phyloP scores from a whole-genome alignment of 2,888 invertebrate species.

The Apotomis betuletana region DNA sequence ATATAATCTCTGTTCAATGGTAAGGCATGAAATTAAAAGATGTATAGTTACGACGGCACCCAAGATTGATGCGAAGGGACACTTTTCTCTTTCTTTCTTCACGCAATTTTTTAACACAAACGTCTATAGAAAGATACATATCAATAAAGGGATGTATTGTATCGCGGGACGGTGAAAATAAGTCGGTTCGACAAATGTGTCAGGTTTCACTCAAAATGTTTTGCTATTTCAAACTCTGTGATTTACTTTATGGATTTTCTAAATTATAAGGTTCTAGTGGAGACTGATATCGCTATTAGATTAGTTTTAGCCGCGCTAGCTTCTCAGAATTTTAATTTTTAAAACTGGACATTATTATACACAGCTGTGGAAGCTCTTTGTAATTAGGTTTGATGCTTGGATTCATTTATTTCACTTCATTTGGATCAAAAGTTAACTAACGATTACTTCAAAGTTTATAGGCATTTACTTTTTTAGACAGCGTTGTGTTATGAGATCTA shows the following conservation, averaged over 20 bases:
- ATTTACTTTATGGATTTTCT: constrained; percentile 82
- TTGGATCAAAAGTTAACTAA: constrained; percentile 6
- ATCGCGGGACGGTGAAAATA: constrained; percentile 67
- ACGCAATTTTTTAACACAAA: constrained; percentile 64
- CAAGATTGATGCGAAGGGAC: constrained; percentile 78
- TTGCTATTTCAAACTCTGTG: constrained; percentile 82
- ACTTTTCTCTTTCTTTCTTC: constrained; percentile 67
- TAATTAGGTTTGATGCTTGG: constrained; percentile 16
- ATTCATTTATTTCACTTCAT: constrained; percentile 11
- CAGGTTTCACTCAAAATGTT: constrained; percentile 74
- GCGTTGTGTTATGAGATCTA: constrained; percentile 1
- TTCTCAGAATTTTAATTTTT: constrained; percentile 77
- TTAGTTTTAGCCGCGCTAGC: constrained; percentile 84
- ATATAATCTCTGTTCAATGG: constrained; percentile 71
- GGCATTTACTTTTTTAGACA: constrained; percentile 19
- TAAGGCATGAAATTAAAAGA: constrained; percentile 68
- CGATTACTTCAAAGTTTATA: constrained; percentile 7
- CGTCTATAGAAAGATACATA: constrained; percentile 81
- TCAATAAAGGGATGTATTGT: constrained; percentile 74
- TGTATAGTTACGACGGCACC: constrained; percentile 71
- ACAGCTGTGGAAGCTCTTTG: constrained; percentile 27
- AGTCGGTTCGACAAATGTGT: constrained; percentile 65
- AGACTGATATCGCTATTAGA: constrained; percentile 82
- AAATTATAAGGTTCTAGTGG: constrained; percentile 83
- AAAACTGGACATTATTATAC: constrained; percentile 67